Evolutionary conservation across 1,140 invertebrate genomes (phyloP).

Genomic region (Brachionus rotundiformis): DNA sequence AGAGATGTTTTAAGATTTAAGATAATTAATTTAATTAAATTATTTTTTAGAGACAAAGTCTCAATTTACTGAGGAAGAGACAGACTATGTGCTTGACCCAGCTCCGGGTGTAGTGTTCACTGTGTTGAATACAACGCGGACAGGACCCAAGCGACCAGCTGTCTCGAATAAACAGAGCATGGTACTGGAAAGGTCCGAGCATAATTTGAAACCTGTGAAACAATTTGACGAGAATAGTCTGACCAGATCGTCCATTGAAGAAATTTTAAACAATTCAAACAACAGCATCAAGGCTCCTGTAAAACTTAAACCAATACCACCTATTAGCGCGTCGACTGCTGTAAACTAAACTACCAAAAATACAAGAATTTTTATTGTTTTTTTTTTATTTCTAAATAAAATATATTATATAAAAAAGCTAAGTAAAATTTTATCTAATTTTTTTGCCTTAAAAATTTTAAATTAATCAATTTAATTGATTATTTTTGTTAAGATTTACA

Average conservation of each 20-base stretch:
- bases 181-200: conserved; percentile 14
- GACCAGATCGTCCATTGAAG: conserved; percentile 7
- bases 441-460: too few relatives aligned
- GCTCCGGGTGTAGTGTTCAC: conserved; percentile 45
- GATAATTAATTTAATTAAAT: not conserved
- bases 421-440: not conserved
- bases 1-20: not conserved
- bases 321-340: conserved; percentile 2
- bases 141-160: conserved; percentile 27
- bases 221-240: not conserved
- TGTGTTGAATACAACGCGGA: conserved; percentile 28
- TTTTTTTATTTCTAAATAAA: conserved; percentile 22
- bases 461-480: too few relatives aligned
- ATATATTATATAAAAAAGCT: too few relatives aligned
- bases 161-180: conserved; percentile 23
- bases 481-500: too few relatives aligned
- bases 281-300: not conserved
- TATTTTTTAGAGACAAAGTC: conserved; percentile 18
- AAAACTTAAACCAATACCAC: conserved; percentile 33
- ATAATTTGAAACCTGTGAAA: conserved; percentile 10
- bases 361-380: conserved; percentile 12
- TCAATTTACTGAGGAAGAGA: conserved; percentile 17
- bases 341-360: too few relatives aligned
- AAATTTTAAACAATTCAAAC: conserved; percentile 29
- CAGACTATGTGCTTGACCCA: not conserved